Conservation (phyloP, 2,797 vertebrate genomes). For the Triplophysa bombifrons region DNA sequence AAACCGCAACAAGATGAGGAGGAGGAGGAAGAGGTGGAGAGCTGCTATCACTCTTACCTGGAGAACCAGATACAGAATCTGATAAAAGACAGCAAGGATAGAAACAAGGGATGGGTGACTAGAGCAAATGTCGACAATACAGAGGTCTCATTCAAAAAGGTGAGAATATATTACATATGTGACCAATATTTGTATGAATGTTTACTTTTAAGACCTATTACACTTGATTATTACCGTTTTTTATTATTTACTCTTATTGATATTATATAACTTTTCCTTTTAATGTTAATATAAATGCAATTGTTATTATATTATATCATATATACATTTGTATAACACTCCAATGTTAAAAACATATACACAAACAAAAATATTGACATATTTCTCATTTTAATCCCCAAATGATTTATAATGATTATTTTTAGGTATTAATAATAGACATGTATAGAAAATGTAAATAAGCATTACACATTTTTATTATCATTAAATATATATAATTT, state of each 20-base stretch:
- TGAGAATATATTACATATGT: constrained; percentile 56
- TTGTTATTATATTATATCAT: too few relatives aligned
- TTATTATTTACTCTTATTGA: neutral
- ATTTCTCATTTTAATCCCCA: too few relatives aligned
- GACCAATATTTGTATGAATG: neutral
- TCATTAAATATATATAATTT: too few relatives aligned
- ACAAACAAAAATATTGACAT: too few relatives aligned
- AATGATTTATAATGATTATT: too few relatives aligned
- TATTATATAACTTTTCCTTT: neutral
- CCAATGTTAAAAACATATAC: too few relatives aligned
- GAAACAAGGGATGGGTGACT: constrained; percentile 91
- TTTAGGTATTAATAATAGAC: too few relatives aligned
- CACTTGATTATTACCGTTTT: neutral
- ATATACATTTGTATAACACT: too few relatives aligned
- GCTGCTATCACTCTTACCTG: constrained; percentile 82
- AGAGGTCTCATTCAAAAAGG: constrained; percentile 94
- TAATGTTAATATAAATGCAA: too few relatives aligned
- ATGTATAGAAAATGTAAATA: too few relatives aligned
- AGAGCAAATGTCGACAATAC: constrained; percentile 86
- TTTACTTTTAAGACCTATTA: neutral
- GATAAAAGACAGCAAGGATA: constrained; percentile 90
- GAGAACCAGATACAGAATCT: constrained; percentile 86
- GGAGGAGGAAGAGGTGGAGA: constrained; percentile 81
- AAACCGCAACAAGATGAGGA: constrained; percentile 44
- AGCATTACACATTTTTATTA: too few relatives aligned